Base-by-base conservation (phyloP, 2,113 vertebrate species). In the Narcine bancroftii region DNA sequence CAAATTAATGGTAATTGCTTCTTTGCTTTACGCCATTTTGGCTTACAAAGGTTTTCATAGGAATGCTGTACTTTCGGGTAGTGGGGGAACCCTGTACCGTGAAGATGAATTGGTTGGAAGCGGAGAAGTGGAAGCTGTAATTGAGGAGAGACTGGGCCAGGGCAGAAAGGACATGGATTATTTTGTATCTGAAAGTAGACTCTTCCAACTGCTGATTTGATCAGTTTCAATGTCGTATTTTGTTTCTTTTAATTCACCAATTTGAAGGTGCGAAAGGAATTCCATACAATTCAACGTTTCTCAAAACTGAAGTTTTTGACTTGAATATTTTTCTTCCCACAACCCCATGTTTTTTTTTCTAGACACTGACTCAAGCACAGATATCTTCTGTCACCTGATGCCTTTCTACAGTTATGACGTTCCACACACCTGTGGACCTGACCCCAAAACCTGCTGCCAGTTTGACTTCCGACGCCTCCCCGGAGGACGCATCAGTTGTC, bases 351-450 rank as follows among this genome's bases (percentile, higher is more conserved):
- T 17, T 50, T 45, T 36, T 76, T 50, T 47, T 81, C n/a, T 29
- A 99, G 99, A 98, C 93, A 89, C 94, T 0, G 97, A 97, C 0
- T 93, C 96, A 24, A 96, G 95, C 95, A 98, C 99, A 0, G 98
- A 99, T 93, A 98, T 99, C 92, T 97, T 99, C 94, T 99, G 98
- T 96, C 99, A 99, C 96, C 99, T 99, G 98, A 99, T 99, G 99
- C 99, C 98, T 11, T 99, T 99, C 96, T 99, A 99, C 94, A 99
- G 99, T 95, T 99, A 99, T 0, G 98, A 99, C 0, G 94, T 99
- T 63, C 99, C 99, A 50, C 99, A 99, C 77, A 99, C 98, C 36
- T 99, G 99, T 3, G 99, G 99, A 63, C 99, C 99, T 0, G 98
- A 99, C 92, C 98, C 99, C 39, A 99, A 99, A 95, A 96, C 99